Percentiles rank a stretch among this genome's conserved stretches.
These are phyloP conservation scores for Muscidifurax raptorellus DNA, from an alignment of 1,140 invertebrate genomes.

Conservation along the genomic window DNA sequence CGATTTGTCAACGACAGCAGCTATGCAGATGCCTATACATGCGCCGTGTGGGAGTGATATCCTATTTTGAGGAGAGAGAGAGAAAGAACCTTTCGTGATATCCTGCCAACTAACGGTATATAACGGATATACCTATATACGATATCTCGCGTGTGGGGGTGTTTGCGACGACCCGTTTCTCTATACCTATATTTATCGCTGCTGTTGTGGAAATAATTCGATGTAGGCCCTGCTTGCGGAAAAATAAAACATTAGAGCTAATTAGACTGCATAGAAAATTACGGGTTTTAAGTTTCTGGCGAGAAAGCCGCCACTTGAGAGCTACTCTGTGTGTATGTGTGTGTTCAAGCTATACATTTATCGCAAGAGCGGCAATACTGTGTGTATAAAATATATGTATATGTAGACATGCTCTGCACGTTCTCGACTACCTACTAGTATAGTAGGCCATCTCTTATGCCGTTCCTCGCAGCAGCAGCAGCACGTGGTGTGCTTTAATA, in stretches of 20 bases:
- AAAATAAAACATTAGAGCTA: not conserved
- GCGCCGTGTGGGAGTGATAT: not conserved
- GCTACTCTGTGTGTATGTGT: not conserved
- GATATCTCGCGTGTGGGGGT: no score
- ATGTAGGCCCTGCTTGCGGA: not conserved
- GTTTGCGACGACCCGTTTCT: no score
- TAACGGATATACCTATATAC: no score
- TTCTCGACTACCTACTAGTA: not conserved
- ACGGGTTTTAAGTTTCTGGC: not conserved
- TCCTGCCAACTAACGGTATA: no score
- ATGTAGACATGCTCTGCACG: not conserved
- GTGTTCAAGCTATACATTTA: not conserved
- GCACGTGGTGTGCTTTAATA: not conserved
- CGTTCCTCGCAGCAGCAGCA: not conserved
- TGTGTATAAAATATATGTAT: not conserved
- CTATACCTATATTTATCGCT: no score
- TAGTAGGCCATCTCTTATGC: not conserved
- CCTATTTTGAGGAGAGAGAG: no score
- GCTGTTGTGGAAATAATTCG: not conserved
- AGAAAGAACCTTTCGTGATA: not conserved
- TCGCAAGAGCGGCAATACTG: not conserved
- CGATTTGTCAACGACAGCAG: slow-evolving; percentile 26
- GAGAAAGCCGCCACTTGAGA: not conserved
- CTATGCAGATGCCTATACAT: not conserved
- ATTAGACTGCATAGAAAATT: slow-evolving; percentile 3